A percentile compares a stretch with the other conserved stretches of the same genome.
Evolutionary conservation across 2,888 invertebrate genomes (phyloP).

Genomic region (Ctena decussata): DNA sequence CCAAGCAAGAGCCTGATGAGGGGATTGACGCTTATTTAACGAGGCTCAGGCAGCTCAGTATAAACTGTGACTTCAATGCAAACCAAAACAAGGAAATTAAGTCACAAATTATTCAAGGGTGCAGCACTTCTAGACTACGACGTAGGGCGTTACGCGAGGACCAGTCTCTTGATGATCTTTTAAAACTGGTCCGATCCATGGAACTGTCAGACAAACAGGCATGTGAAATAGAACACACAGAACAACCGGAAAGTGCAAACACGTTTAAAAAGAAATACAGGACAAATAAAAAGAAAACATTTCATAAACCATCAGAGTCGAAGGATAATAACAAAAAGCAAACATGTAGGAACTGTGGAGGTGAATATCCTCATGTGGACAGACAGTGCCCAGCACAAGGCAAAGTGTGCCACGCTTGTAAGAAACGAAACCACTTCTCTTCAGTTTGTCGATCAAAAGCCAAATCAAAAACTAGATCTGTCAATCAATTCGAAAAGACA

Average conservation of each 20-base stretch:
- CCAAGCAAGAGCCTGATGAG: slow-evolving; percentile 54
- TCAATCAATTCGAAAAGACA: background rate
- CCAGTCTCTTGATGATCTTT: slow-evolving; percentile 14
- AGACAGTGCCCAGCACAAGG: slow-evolving; percentile 15
- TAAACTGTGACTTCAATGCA: slow-evolving; percentile 45
- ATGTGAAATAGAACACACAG: slow-evolving; percentile 30
- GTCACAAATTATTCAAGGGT: slow-evolving; percentile 63
- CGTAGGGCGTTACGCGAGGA: slow-evolving; percentile 55
- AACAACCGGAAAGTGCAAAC: slow-evolving; percentile 13
- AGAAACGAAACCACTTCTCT: slow-evolving; percentile 42
- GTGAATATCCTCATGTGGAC: slow-evolving; percentile 41
- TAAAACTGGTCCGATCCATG: slow-evolving; percentile 34
- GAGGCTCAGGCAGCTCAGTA: slow-evolving; percentile 54
- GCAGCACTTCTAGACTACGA: slow-evolving; percentile 50
- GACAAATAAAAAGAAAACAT: background rate
- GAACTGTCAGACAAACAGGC: slow-evolving; percentile 58
- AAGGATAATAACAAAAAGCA: background rate
- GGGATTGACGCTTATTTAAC: slow-evolving; percentile 61
- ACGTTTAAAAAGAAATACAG: background rate
- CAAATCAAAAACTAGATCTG: background rate
- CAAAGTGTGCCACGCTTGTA: slow-evolving; percentile 27
- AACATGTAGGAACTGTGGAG: slow-evolving; percentile 48
- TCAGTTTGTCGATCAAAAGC: slow-evolving; percentile 22
- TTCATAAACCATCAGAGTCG: background rate
- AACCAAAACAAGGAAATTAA: slow-evolving; percentile 51